Base-by-base conservation (phyloP, 2,113 vertebrate genomes). In the Neopipo cinnamomea region DNA sequence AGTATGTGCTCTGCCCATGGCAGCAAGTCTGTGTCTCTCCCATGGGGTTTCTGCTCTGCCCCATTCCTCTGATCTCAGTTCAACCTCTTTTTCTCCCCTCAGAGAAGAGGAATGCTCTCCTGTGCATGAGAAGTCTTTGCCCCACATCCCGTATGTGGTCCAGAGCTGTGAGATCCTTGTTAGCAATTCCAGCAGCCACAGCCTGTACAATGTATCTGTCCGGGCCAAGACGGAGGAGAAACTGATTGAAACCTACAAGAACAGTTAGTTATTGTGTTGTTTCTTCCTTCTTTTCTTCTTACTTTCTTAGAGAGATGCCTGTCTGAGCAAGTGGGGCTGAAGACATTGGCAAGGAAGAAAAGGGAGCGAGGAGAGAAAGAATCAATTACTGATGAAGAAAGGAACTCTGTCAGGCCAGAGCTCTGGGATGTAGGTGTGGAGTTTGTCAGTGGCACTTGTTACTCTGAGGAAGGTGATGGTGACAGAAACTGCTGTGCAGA, bases 91-190 rank as follows among this genome's bases (percentile, higher is more conserved):
- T 50, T 73, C 31, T 42, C 41, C 65, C 31, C 21, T 41, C 78
- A 98, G 97, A 46, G 96, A 97, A 81, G 41, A 94, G 18, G 85
- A 95, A 65, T 98, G 97, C 42, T 83, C 67, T 68, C 95, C 93
- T 39, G 74, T 95, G 47, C 67, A 72, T 0, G 89, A 95, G 81
- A n/a, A 71, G 65, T 8, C 31, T 71, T 78, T 93, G 41, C 14
- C 66, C 22, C 41, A 73, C 1, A 3, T 23, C 8, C 35, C 50
- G 0, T 96, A 97, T 4, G 87, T 97, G 28, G 21, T 95, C 10
- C 97, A 97, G 83, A 97, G 94, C 85, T 98, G 97, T 73, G 85
- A 93, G 47, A 93, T 98, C 61, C 77, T 27, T 35, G 63, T 98
- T 27, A 63, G 35, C 46, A 88, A 71, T 74, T 41, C 50, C 72